Evolutionary conservation across 1,140 invertebrate genomes (phyloP), one percentile per base, ranked within the genome.

Genomic region (Lysiphlebus fabarum): DNA sequence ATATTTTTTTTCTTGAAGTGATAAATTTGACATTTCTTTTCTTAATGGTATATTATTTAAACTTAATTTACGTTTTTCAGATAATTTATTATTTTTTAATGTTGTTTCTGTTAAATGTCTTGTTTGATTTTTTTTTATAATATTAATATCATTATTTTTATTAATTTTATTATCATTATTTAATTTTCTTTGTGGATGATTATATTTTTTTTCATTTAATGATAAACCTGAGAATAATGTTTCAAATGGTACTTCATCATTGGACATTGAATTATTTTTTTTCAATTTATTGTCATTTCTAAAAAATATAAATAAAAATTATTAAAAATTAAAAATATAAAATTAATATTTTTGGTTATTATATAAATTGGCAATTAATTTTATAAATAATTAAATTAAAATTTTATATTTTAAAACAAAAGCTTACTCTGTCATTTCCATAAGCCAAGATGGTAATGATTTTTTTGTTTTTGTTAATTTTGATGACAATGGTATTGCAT

Each of bases 381-480:
- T n/a, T n/a, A n/a, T n/a, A n/a, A n/a, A n/a, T 48, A 63, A 34
- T 33, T 37, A 5, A 9, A 49, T n/a, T 38, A 62, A 41, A 11
- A 59, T 44, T 44, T 41, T 6, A 53, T 56, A 17, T 44, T 14
- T 12, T 37, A 48, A 41, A 62, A 64, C 42, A 53, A 11, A 42
- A 8, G 68, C 63, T 47, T 65, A 71, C 69, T 70, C 64, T 2
- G 64, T 61, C 69, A 71, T 71, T 60, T 71, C 69, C 53, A 66
- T 4, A 8, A 71, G 61, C 69, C 69, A 71, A 33, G 66, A 56
- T 59, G 69, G 69, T 17, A 68, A 43, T 62, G 68, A 65, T 17
- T 53, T 33, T 14, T 42, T n/a, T 43, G 7, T n/a, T 34, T 34
- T 26, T 11, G 53, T n/a, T 55, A 36, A 7, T 2, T 11, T 12